Evolutionary conservation across 1,140 invertebrate genomes (phyloP), one percentile per base, ranked within the genome.

Genomic region (Acyrthosiphon pisum): DNA sequence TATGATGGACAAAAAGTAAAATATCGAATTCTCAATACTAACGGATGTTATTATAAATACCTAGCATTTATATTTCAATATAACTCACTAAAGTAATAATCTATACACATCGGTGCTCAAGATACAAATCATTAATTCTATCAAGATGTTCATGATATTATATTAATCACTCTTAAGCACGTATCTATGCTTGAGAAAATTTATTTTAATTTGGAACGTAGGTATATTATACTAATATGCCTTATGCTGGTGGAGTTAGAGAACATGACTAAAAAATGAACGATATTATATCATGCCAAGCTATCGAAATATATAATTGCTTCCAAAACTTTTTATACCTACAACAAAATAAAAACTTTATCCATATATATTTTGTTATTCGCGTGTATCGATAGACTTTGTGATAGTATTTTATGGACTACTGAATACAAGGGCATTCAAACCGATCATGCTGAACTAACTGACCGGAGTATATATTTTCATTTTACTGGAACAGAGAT

Each of bases 371-470:
- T 30, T 11, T 88, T 88, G 30, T 50, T 88, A 35, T 88, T 35
- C 30, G 30, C 46, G 30, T 50, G n/a, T 88, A n/a, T 88, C 86
- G 26, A 90, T 90, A 23, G 50, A 60, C 35, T 26, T 41, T 41
- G 4, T 56, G 35, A 41, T 90, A 56, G 50, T 90, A 90, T 56
- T 90, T 56, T 60, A 90, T 90, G n/a, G 88, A 53, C 88, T 56
- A 90, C 35, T 26, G 88, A 41, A 60, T 41, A 60, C 88, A 53
- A 90, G 8, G 88, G 41, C 35, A 26, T 14, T 56, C 50, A 37
- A 90, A 41, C 35, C 35, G 35, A 90, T 56, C 88, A 60, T 90
- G 88, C 37, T 26, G 88, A 90, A 90, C 48, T 89, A 89, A 53
- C 50, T 90, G 88, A 60, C 30, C 50, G 53, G 22, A 37, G 30